A percentile compares a stretch with the other conserved stretches of the same genome.
These are phyloP conservation scores for Acleris literana DNA, from an alignment of 2,888 invertebrate species.

Conservation along the genomic window DNA sequence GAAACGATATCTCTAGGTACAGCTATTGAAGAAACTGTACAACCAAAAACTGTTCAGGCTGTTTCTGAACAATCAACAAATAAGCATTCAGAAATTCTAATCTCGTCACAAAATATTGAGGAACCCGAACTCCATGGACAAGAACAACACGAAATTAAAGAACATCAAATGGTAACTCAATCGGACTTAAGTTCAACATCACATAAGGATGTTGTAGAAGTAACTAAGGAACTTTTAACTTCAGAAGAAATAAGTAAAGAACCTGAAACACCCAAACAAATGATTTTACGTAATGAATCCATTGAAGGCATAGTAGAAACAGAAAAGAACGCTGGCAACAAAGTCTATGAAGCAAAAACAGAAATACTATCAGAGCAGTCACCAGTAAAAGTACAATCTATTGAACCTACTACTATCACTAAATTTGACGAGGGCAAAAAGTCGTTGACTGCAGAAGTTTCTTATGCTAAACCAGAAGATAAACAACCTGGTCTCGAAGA, in stretches of 20 bases:
- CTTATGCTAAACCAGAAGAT: slow-evolving; percentile 58
- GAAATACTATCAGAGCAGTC: slow-evolving; percentile 51
- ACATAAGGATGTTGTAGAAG: slow-evolving; percentile 39
- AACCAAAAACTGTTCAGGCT: no score
- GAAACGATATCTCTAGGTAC: no score
- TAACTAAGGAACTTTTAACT: slow-evolving; percentile 45
- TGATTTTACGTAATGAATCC: neutral
- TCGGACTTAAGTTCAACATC: slow-evolving; percentile 45
- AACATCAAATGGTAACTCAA: slow-evolving; percentile 24
- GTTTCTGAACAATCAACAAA: neutral
- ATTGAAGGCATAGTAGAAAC: neutral
- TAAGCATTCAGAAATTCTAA: neutral
- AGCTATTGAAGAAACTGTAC: no score
- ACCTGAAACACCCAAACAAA: neutral
- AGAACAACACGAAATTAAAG: slow-evolving; percentile 22
- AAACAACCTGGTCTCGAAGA: slow-evolving; percentile 52
- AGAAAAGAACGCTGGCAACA: neutral
- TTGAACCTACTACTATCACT: slow-evolving; percentile 53
- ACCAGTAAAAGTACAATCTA: slow-evolving; percentile 52
- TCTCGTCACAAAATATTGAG: neutral
- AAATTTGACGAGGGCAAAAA: slow-evolving; percentile 50
- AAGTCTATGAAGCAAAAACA: slow-evolving; percentile 40
- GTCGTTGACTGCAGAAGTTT: slow-evolving; percentile 51
- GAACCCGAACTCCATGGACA: neutral
- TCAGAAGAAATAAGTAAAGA: slow-evolving; percentile 42